Evolutionary conservation across 2,888 invertebrate species (phyloP).

Genomic region (Stratiomys singularior): DNA sequence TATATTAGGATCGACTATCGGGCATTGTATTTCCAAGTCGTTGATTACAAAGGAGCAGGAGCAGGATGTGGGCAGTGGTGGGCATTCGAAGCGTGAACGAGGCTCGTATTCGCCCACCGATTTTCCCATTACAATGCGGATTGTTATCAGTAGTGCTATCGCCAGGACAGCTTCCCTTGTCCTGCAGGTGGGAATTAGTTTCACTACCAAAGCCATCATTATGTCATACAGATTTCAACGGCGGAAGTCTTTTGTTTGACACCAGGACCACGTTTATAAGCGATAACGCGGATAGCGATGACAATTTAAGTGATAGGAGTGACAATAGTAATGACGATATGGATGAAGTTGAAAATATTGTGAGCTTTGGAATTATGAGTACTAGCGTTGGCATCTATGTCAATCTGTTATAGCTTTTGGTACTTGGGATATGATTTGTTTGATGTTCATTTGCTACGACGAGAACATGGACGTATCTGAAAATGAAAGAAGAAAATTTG

Average conservation of each 20-base stretch:
- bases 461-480: too few relatives aligned
- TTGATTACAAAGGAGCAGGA: conserved; percentile 59
- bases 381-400: conserved; percentile 13
- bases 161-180: neutral
- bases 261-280: neutral
- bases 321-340: neutral
- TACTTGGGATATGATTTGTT: too few relatives aligned
- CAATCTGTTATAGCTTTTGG: too few relatives aligned
- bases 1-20: conserved; percentile 59
- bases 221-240: conserved; percentile 18
- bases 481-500: too few relatives aligned
- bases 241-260: conserved; percentile 4
- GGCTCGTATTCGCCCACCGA: neutral
- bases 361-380: neutral
- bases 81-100: conserved; percentile 23
- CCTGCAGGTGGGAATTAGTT: neutral
- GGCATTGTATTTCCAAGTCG: conserved; percentile 63
- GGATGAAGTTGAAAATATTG: neutral
- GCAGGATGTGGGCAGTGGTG: conserved; percentile 55
- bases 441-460: too few relatives aligned
- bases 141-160: neutral
- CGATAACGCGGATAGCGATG: neutral
- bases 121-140: neutral
- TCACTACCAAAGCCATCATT: neutral
- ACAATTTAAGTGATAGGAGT: too few relatives aligned